Percentiles rank a stretch among this genome's conserved stretches.
Conservation (phyloP, 2,797 vertebrate genomes). For the Enteromius afrohamiltoni region DNA sequence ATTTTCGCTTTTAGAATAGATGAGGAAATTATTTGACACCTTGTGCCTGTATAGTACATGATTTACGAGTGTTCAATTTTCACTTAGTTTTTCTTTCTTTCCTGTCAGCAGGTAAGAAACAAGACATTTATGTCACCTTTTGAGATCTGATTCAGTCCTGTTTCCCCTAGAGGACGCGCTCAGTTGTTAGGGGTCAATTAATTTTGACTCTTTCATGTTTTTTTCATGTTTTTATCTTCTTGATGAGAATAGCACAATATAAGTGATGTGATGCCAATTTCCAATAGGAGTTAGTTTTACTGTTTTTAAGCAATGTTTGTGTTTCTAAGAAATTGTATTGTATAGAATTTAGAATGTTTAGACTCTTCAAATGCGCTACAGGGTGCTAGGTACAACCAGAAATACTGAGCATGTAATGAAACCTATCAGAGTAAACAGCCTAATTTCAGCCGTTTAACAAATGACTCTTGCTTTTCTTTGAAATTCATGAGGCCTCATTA, state of each 20-base stretch:
- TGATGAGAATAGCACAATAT: neutral
- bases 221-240: conserved; percentile 3
- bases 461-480: conserved; percentile 37
- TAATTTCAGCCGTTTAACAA: conserved; percentile 40
- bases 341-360: neutral
- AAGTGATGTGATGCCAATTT: neutral
- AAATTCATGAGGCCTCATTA: conserved; percentile 58
- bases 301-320: neutral
- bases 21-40: conserved; percentile 16
- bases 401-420: conserved; percentile 33
- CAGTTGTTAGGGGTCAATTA: conserved; percentile 66
- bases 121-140: conserved; percentile 56
- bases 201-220: conserved; percentile 65
- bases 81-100: conserved; percentile 41
- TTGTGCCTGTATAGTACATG: conserved; percentile 33
- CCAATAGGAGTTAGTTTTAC: neutral
- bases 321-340: neutral
- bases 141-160: conserved; percentile 52
- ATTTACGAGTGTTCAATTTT: conserved; percentile 36
- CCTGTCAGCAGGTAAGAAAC: conserved; percentile 70
- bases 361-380: too few species aligned
- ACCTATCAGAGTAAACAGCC: neutral
- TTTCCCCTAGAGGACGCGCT: conserved; percentile 57
- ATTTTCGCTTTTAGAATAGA: neutral
- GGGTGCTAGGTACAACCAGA: neutral